Evolutionary conservation across 2,888 invertebrate species (phyloP), one percentile per base, ranked within the genome.

Genomic region (Sylvicola fuscatus): DNA sequence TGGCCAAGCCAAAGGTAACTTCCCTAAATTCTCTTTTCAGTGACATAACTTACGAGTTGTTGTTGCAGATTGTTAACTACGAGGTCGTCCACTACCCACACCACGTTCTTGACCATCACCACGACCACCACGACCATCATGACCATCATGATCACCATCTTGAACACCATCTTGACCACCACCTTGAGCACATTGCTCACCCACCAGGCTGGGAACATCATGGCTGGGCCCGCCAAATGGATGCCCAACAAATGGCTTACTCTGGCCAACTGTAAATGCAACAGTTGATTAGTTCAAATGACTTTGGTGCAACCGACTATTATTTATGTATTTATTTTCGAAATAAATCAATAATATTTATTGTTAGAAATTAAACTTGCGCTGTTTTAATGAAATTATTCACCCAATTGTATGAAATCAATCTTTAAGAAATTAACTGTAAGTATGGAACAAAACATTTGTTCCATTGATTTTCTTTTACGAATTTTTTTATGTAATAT

Each of bases 81-180:
- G 84, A 86, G 62, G 81, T 84, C 34, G 75, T 83, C 44, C 83
- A 84, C 56, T 81, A 80, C 51, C 78, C 78, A 26, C 73, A 72
- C 47, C 71, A 70, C 45, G 66, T 68, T 41, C 78, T 78, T 37
- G 77, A 79, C 41, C 72, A 72, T 39, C 70, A 71, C 13, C 66
- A 35, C 36, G 36, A 72, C 46, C 71, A 39, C 33, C 35, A 39
- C 36, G 32, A 34, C 11, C 33, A 33, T 11, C 54, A 56, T 38
- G 33, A 52, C 21, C 50, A 51, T 21, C 21, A 21, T 21, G 50
- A 58, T 27, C 50, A 55, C 37, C 52, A 52, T 27, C 45, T 50
- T 38, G 53, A 52, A 2, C 55, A 52, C 39, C 60, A 52, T 39
- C 46, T 50, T 17, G 54, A 52, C 13, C 52, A 53, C 38, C 44